phyloP scores from a whole-genome alignment of 2,888 invertebrate genomes.

The Platycnemis pennipes region DNA sequence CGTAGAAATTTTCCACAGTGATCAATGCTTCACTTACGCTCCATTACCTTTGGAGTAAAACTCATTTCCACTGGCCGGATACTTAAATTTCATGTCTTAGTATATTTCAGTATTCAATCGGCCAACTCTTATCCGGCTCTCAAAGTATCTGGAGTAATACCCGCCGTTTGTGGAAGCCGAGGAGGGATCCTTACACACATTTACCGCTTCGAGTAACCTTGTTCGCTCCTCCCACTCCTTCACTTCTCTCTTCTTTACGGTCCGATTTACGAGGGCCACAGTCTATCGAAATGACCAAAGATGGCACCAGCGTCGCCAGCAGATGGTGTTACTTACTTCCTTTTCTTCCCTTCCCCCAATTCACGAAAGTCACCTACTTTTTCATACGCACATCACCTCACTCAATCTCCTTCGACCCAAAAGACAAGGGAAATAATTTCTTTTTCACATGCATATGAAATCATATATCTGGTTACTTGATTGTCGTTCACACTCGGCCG shows the following conservation, averaged over 20 bases:
- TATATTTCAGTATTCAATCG: too few species aligned
- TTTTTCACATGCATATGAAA: too few species aligned
- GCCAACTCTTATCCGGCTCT: not conserved
- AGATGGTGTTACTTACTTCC: not conserved
- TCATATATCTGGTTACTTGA: too few species aligned
- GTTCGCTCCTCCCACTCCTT: not conserved
- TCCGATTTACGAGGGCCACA: not conserved
- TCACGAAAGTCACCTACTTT: not conserved
- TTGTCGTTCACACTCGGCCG: too few species aligned
- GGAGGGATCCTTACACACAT: too few species aligned
- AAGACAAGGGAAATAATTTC: too few species aligned
- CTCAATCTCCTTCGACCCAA: not conserved
- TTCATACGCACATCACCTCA: not conserved
- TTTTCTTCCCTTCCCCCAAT: not conserved
- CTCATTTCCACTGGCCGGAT: too few species aligned
- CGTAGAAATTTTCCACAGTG: too few species aligned
- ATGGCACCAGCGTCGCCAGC: not conserved
- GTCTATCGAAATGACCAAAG: not conserved
- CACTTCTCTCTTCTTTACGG: not conserved
- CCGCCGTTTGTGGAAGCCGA: not conserved
- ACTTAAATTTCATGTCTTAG: not conserved
- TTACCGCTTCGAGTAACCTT: too few species aligned
- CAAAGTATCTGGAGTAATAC: not conserved
- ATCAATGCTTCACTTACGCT: not conserved
- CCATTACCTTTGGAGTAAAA: not conserved